Evolutionary conservation across 2,797 vertebrate genomes (phyloP).

Genomic region (Podarcis lilfordi): DNA sequence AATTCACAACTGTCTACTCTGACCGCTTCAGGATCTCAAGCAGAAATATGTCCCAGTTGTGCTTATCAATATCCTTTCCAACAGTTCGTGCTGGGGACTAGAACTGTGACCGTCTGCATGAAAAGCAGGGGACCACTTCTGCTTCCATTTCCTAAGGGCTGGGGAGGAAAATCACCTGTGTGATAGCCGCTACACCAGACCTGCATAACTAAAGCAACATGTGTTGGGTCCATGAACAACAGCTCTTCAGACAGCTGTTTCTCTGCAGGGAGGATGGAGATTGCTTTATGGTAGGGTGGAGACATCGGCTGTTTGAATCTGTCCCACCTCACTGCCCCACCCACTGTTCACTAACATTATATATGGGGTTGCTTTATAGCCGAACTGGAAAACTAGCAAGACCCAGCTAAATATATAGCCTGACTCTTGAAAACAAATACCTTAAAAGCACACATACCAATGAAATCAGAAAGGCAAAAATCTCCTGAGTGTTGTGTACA

Average conservation of each 20-base stretch:
- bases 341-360: not conserved
- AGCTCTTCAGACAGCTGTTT: conserved; percentile 37
- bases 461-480: conserved; percentile 55
- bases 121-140: no score
- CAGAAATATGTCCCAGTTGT: no score
- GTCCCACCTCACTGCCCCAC: not conserved
- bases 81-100: no score
- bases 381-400: conserved; percentile 37
- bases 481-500: conserved; percentile 40
- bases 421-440: conserved; percentile 49
- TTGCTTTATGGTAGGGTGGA: not conserved
- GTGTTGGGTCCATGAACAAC: not conserved
- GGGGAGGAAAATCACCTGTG: no score
- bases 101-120: no score
- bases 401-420: conserved; percentile 41
- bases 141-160: no score
- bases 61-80: no score
- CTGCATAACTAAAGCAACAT: not conserved
- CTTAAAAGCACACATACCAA: conserved; percentile 2
- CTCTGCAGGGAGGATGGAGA: not conserved
- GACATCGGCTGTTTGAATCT: not conserved
- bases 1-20: no score
- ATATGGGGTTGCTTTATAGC: not conserved
- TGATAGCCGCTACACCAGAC: no score
- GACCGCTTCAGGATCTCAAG: no score